A percentile compares a stretch with the other conserved stretches of the same genome.
Evolutionary conservation across 2,888 invertebrate genomes (phyloP).

Genomic region (Meghimatium bilineatum): DNA sequence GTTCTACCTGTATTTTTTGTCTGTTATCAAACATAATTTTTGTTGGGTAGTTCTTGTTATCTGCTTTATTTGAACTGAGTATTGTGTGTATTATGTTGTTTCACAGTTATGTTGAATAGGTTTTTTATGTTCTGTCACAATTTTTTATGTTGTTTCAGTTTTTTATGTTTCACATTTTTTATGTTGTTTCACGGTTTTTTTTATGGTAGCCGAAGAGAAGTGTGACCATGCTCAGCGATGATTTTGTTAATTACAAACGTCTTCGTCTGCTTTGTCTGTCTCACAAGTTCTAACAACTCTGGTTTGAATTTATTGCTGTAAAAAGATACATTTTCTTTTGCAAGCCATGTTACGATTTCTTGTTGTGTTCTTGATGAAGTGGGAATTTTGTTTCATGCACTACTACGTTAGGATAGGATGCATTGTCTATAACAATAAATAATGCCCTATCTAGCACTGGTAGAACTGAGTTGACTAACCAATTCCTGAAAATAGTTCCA

Average conservation of each 20-base stretch:
- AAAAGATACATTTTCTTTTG: background rate
- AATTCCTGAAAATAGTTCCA: background rate
- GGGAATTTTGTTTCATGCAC: background rate
- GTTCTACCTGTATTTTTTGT: too few relatives aligned
- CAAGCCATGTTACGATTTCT: background rate
- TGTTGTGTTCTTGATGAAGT: background rate
- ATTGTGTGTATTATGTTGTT: too few relatives aligned
- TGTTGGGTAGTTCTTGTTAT: background rate
- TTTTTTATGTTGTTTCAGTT: background rate
- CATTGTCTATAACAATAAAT: background rate
- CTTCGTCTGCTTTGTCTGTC: background rate
- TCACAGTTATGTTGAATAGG: background rate
- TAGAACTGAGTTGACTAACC: background rate
- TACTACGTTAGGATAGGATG: constrained; percentile 1
- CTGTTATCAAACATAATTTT: too few relatives aligned
- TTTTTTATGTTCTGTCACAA: background rate
- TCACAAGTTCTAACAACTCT: background rate
- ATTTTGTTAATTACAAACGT: background rate
- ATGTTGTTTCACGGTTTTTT: too few relatives aligned
- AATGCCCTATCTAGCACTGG: background rate
- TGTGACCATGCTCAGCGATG: background rate
- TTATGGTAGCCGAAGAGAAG: too few relatives aligned
- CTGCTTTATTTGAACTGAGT: background rate
- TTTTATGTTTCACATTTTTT: too few relatives aligned
- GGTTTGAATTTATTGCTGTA: background rate